Conservation (phyloP, 2,113 vertebrate species). For the Sphaerodactylus townsendi region DNA sequence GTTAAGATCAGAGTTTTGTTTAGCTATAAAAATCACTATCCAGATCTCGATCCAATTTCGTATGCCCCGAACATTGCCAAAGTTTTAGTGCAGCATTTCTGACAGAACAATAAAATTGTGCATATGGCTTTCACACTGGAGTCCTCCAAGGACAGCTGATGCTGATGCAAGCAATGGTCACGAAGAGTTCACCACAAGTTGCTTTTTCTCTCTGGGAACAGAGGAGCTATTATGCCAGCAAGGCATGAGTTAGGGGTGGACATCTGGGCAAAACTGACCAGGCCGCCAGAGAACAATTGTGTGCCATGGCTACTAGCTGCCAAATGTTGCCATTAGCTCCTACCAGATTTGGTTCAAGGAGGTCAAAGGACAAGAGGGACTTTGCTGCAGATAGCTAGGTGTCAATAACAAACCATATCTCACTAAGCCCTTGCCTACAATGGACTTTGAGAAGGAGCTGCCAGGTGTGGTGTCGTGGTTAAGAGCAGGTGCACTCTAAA, state of each 20-base stretch:
- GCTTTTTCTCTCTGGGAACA: not conserved
- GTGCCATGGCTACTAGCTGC: not conserved
- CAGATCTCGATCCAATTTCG: not conserved
- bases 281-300: not conserved
- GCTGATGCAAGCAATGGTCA: conserved; percentile 4
- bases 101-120: not conserved
- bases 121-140: not conserved
- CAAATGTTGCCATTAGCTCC: not conserved
- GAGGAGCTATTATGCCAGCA: not conserved
- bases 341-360: too few relatives aligned
- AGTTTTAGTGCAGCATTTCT: not conserved
- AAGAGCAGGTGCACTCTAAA: too few relatives aligned
- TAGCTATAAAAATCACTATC: not conserved
- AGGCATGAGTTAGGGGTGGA: too few relatives aligned
- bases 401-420: not conserved
- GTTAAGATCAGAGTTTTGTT: not conserved
- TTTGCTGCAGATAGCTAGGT: too few relatives aligned
- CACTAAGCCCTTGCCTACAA: not conserved
- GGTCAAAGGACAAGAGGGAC: too few relatives aligned
- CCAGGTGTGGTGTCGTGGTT: too few relatives aligned
- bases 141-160: not conserved
- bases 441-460: not conserved
- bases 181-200: not conserved
- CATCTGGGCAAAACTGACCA: not conserved
- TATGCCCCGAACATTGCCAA: not conserved